phyloP scores from a whole-genome alignment of 2,113 vertebrate species.

The Chitala chitala region DNA sequence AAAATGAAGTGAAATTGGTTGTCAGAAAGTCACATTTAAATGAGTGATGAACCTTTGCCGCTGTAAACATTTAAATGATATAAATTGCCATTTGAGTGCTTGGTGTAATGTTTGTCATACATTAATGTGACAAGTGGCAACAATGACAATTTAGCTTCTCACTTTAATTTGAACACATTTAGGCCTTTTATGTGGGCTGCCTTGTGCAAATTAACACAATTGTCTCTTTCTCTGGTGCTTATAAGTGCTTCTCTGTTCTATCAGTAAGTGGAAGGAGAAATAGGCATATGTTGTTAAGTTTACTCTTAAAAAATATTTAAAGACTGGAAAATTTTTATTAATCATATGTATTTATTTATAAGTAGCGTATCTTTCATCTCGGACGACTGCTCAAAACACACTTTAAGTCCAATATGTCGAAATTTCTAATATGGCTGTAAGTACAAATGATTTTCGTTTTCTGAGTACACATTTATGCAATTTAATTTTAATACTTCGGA shows the following conservation, averaged over 20 bases:
- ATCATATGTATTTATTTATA: no score
- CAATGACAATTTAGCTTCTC: slow-evolving; percentile 95
- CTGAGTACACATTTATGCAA: no score
- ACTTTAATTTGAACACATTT: slow-evolving; percentile 98
- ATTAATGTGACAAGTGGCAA: slow-evolving; percentile 97
- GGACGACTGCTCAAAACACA: no score
- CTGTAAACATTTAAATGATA: slow-evolving; percentile 99
- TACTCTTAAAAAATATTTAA: slow-evolving; percentile 24
- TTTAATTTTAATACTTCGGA: no score
- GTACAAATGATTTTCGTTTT: no score
- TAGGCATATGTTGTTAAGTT: slow-evolving; percentile 47
- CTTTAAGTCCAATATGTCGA: no score
- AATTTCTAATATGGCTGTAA: no score
- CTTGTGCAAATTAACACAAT: slow-evolving; percentile 97
- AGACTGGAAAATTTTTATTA: neutral
- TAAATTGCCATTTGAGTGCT: slow-evolving; percentile 99
- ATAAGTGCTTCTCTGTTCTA: slow-evolving; percentile 73
- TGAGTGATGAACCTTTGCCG: slow-evolving; percentile 85
- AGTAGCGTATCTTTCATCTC: no score
- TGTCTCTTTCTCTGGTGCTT: slow-evolving; percentile 87
- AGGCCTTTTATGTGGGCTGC: slow-evolving; percentile 84
- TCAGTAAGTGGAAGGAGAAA: slow-evolving; percentile 76
- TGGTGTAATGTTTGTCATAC: slow-evolving; percentile 97
- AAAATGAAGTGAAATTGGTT: slow-evolving; percentile 95
- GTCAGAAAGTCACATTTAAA: slow-evolving; percentile 98